Base-by-base conservation (phyloP, 2,797 vertebrate genomes). In the Cuculus canorus region DNA sequence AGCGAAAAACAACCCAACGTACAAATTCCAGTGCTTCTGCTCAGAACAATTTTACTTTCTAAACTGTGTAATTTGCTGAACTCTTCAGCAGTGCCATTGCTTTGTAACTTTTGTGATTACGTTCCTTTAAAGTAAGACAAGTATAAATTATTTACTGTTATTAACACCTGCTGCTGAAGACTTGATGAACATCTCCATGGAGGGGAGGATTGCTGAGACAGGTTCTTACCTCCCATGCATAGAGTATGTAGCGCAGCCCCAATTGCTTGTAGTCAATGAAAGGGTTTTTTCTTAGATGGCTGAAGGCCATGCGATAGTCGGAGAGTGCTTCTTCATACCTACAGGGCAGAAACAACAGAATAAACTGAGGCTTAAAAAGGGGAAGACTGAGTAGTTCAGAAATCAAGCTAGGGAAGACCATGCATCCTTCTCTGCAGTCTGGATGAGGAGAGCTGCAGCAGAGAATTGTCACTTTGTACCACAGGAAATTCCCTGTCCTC, bases 211-310 rank as follows among this genome's bases (percentile, higher is more conserved):
- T 70, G 25, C 64, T 56, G 61, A 50, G 24, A 9, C 61, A 64
- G 33, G n/a, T 6, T 35, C 97, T 94, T 92, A 99, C 99, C 99
- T 99, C 99, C 99, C 99, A 99, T 65, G 97, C 98, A 68, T 97
- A 97, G 53, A 99, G 98, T 89, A 98, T 98, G 96, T 98, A 98
- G 52, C 97, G 96, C 45, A 99, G 98, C 50, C 99, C 99, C 93
- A 99, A 98, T 96, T 99, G 99, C 54, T 95, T 98, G 98, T 99
- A 99, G 96, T 99, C 99, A 1, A 99, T 99, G 85, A 98, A 97
- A 8, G 86, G 10, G 43, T 99, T 99, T 47, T 96, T 97, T 92
- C 99, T 98, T 83, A 99, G 98, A 39, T 98, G 98, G 27, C 95
- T 97, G 97, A 98, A 98, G 17, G 99, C 98, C 97, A 96, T 96